These are phyloP conservation scores for Oreochromis spilurus DNA, from an alignment of 2,113 vertebrate species.

Conservation along the genomic window DNA sequence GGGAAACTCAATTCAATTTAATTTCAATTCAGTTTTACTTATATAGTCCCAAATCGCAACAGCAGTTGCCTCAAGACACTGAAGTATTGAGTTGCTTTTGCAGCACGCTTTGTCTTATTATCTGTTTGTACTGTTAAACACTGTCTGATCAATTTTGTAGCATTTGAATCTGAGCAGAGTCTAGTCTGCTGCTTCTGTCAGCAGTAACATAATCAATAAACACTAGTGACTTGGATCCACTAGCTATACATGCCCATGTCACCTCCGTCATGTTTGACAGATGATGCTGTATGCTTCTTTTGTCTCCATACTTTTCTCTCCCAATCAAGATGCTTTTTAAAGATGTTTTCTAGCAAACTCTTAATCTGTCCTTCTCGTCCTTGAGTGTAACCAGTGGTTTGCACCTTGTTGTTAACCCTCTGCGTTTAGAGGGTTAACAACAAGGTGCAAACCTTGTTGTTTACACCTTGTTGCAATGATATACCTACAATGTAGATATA, in stretches of 20 bases:
- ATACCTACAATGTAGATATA: not conserved
- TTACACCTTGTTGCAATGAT: not conserved
- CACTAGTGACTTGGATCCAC: not conserved
- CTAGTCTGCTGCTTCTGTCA: not conserved
- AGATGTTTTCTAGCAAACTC: not conserved
- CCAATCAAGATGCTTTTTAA: not conserved
- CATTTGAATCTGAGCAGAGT: not conserved
- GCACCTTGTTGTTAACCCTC: not conserved
- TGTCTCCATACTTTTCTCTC: not conserved
- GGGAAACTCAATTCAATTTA: not conserved
- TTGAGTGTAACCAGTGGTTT: not conserved
- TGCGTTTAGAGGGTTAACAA: not conserved
- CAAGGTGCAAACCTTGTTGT: not conserved
- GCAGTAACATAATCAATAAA: not conserved
- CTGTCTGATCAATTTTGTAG: not conserved
- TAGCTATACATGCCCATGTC: not conserved
- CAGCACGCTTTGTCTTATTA: not conserved
- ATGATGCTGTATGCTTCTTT: not conserved
- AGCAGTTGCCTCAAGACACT: not conserved
- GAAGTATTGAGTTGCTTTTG: not conserved
- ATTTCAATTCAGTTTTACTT: not conserved
- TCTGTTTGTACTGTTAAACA: not conserved
- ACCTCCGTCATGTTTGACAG: not conserved
- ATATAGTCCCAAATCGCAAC: not conserved
- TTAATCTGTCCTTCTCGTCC: not conserved